A percentile compares a stretch with the other conserved stretches of the same genome.
Conservation (phyloP, 2,113 vertebrate species). For the Hypanus sabinus region DNA sequence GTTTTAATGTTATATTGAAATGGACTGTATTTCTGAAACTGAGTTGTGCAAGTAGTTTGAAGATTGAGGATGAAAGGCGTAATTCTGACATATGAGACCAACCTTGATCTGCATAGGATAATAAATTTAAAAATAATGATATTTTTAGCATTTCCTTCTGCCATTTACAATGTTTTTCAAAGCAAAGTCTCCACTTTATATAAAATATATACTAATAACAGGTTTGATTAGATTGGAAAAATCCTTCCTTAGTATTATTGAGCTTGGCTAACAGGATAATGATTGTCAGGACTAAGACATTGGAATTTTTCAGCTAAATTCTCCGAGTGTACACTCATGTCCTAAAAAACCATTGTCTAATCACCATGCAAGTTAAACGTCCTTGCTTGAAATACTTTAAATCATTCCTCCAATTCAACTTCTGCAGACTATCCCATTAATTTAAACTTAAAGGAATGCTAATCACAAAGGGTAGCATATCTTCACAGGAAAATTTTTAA, state of each 20-base stretch:
- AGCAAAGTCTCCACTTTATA: too few relatives aligned
- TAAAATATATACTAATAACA: too few relatives aligned
- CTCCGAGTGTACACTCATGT: background rate
- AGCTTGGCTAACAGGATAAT: background rate
- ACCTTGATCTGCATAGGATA: too few relatives aligned
- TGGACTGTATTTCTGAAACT: too few relatives aligned
- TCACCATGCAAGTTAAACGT: background rate
- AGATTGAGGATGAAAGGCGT: too few relatives aligned
- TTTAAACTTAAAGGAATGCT: background rate
- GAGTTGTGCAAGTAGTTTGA: too few relatives aligned
- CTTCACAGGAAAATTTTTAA: background rate
- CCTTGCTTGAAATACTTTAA: background rate
- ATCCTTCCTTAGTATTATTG: background rate
- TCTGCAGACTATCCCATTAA: background rate
- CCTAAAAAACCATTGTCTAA: background rate
- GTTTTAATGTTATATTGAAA: too few relatives aligned
- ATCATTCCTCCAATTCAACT: background rate
- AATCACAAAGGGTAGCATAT: background rate
- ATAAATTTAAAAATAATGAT: too few relatives aligned
- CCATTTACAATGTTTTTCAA: too few relatives aligned
- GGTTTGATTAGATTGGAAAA: background rate
- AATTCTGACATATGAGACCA: too few relatives aligned
- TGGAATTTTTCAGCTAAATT: background rate
- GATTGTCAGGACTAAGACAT: background rate
- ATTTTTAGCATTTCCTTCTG: too few relatives aligned